Evolutionary conservation across 1,140 invertebrate genomes (phyloP), one percentile per base, ranked within the genome.

Genomic region (Penaeus indicus): DNA sequence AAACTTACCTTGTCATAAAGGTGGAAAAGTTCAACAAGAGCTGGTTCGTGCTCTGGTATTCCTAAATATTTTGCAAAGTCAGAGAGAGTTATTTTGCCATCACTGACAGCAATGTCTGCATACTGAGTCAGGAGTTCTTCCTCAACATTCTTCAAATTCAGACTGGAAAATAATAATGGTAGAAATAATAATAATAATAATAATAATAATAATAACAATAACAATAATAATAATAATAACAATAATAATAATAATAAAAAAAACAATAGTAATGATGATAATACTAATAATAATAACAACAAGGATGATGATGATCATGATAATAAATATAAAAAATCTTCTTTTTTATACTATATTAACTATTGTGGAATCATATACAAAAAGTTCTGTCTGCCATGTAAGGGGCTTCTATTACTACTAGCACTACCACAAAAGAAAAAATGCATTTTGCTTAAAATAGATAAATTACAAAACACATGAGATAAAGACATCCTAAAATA

Each of bases 41-140:
- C 92, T 22, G 93, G 92, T 69, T 94, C 93, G 82, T 94, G 94
- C 18, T 93, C 92, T 38, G 95, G 94, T 67, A 96, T 91, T 90
- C 94, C 94, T 19, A 96, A 93, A 82, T 95, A 94, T 18, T 93
- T 92, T 8, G 94, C 94, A 92, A 96, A 96, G 92, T 96, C 94
- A 47, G 94, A 92, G 60, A 94, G 91, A 42, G 94, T 94, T 3
- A 96, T 92, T 91, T 94, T 93, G 10, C 94, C 93, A 25, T 91
- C 92, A 88, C 92, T 92, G 84, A 85, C 64, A 11, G 91, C 90
- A 78, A 93, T 94, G 88, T 93, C 93, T 84, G 92, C 91, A 90
- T 91, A 93, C 87, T 92, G 87, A 27, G 54, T 84, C 67, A 89
- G 69, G n/a, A 89, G 75, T 54, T 89, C 82, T 32, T 93, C 92